phyloP scores from a whole-genome alignment of 1,140 invertebrate species.

The Armadillidium nasatum region DNA sequence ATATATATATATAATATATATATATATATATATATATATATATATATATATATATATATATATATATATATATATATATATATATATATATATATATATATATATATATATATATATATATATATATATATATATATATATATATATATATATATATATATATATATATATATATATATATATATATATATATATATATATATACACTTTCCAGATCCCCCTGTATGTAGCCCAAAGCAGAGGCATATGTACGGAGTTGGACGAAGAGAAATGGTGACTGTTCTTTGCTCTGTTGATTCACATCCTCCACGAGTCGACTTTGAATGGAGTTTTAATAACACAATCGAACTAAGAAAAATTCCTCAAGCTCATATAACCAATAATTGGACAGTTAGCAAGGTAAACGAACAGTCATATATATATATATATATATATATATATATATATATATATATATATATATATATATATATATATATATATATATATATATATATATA shows the following conservation, averaged over 20 bases:
- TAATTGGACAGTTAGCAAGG: slow-evolving; percentile 39
- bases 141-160: slow-evolving; percentile 10
- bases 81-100: not conserved
- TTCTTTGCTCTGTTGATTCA: slow-evolving; percentile 78
- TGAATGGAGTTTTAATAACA: slow-evolving; percentile 82
- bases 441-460: slow-evolving; percentile 10
- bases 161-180: slow-evolving; percentile 14
- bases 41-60: slow-evolving; percentile 20
- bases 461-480: not conserved
- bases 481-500: not conserved
- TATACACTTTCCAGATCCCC: slow-evolving; percentile 63
- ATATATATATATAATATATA: no score
- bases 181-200: slow-evolving; percentile 14
- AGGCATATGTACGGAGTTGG: slow-evolving; percentile 71
- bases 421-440: not conserved
- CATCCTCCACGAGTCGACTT: slow-evolving; percentile 76
- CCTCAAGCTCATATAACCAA: slow-evolving; percentile 34
- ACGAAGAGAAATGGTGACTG: slow-evolving; percentile 68
- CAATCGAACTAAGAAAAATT: slow-evolving; percentile 29
- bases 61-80: not conserved
- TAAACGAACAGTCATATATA: slow-evolving; percentile 18
- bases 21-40: not conserved
- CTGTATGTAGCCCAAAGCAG: slow-evolving; percentile 63
- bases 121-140: slow-evolving; percentile 15
- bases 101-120: slow-evolving; percentile 2